Evolutionary conservation across 2,888 invertebrate species (phyloP).

Genomic region (Orchestes rusci): DNA sequence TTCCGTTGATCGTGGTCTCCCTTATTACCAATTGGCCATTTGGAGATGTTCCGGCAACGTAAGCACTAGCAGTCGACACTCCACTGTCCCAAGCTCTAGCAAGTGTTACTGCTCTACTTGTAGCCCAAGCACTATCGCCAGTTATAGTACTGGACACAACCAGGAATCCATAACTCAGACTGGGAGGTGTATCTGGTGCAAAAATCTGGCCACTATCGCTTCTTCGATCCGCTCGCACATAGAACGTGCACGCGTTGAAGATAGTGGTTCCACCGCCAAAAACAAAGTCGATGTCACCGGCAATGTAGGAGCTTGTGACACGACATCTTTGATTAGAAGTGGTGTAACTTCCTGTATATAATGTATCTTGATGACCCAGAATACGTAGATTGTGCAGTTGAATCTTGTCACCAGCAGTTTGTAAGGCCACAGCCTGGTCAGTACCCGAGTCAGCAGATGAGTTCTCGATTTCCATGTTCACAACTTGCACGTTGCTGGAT

Average conservation of each 20-base stretch:
- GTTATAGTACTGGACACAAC: constrained; percentile 11
- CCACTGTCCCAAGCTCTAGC: constrained; percentile 17
- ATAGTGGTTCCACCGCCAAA: constrained; percentile 13
- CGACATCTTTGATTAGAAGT: constrained; percentile 5
- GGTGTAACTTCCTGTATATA: constrained; percentile 6
- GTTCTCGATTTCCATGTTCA: constrained; percentile 11
- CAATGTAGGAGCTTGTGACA: constrained; percentile 9
- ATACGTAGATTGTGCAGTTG: constrained; percentile 12
- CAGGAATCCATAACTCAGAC: constrained; percentile 10
- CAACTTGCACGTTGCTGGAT: constrained; percentile 9
- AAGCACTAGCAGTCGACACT: constrained; percentile 7
- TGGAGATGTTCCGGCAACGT: constrained; percentile 14
- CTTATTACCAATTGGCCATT: constrained; percentile 16
- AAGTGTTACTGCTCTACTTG: constrained; percentile 3
- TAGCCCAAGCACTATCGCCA: constrained; percentile 7
- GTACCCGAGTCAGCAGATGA: constrained; percentile 6
- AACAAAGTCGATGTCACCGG: constrained; percentile 15
- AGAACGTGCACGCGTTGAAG: constrained; percentile 11
- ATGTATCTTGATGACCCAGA: constrained; percentile 16
- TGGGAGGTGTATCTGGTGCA: constrained; percentile 12
- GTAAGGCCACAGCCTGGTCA: constrained; percentile 13
- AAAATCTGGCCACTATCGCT: constrained; percentile 6
- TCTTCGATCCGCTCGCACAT: constrained; percentile 11
- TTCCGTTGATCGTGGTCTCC: constrained; percentile 11
- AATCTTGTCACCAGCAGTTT: constrained; percentile 9